Evolutionary conservation across 2,797 vertebrate genomes (phyloP).

Genomic region (Lithobates pipiens): DNA sequence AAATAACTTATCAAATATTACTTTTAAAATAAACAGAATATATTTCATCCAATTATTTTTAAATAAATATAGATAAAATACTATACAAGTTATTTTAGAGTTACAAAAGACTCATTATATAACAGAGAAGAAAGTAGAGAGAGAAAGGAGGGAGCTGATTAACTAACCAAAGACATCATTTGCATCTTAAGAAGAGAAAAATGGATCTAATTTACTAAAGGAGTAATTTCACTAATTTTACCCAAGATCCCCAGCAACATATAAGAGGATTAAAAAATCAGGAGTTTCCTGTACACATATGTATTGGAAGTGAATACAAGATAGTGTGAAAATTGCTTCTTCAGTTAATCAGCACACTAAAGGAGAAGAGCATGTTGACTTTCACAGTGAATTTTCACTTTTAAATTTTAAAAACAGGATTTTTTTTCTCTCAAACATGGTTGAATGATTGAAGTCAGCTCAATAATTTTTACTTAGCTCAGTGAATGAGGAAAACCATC

Average conservation of each 20-base stretch:
- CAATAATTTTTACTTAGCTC: no score
- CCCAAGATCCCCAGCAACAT: neutral
- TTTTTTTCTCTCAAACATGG: no score
- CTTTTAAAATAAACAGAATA: slow-evolving; percentile 10
- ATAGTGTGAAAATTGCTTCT: no score
- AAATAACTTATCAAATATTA: slow-evolving; percentile 8
- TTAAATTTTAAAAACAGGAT: no score
- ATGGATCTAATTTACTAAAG: neutral
- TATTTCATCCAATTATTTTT: neutral
- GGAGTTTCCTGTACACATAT: no score
- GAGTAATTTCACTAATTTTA: neutral
- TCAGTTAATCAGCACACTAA: no score
- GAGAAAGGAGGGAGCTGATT: neutral
- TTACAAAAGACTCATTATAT: slow-evolving; percentile 11
- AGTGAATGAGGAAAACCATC: no score
- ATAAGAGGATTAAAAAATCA: no score
- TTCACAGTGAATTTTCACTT: no score
- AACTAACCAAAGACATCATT: neutral
- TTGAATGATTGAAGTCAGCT: no score
- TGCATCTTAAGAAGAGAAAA: neutral
- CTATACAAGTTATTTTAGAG: slow-evolving; percentile 15
- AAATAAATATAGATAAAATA: slow-evolving; percentile 13
- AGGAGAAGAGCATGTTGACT: no score
- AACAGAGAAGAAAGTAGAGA: neutral
- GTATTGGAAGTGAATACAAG: no score